These are phyloP conservation scores for Botia kubotai DNA, from an alignment of 2,797 vertebrate species.

Conservation along the genomic window DNA sequence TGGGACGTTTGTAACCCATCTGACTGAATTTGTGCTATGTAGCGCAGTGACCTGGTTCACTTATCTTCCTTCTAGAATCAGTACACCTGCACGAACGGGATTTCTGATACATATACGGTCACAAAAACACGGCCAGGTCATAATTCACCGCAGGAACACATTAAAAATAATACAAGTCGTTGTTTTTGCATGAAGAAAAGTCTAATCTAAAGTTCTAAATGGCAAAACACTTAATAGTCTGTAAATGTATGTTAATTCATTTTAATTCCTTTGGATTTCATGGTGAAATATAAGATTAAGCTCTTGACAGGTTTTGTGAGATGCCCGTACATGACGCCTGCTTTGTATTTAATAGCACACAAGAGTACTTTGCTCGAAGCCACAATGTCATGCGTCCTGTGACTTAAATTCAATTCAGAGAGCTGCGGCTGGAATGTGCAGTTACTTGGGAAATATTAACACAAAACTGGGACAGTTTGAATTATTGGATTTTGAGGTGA, in stretches of 20 bases:
- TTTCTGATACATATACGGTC: not conserved
- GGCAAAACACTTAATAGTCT: not conserved
- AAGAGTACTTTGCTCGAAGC: not conserved
- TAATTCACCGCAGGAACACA: not conserved
- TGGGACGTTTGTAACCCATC: not conserved
- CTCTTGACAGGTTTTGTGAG: not conserved
- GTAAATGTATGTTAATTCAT: not conserved
- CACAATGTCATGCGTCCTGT: not conserved
- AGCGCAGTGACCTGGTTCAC: not conserved
- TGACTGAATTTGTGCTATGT: slow-evolving; percentile 5
- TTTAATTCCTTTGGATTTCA: not conserved
- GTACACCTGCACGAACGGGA: not conserved
- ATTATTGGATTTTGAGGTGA: slow-evolving; percentile 17
- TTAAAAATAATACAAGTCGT: no score
- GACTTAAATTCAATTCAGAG: slow-evolving; percentile 15
- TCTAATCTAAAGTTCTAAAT: not conserved
- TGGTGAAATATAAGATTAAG: not conserved
- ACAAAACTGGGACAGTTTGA: slow-evolving; percentile 7
- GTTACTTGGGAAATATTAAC: not conserved
- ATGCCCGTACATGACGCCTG: not conserved
- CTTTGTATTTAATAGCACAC: slow-evolving; percentile 12
- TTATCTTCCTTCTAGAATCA: not conserved
- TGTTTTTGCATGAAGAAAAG: not conserved
- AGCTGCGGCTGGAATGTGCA: slow-evolving; percentile 9
- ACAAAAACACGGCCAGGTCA: not conserved